These are phyloP conservation scores for Dorcus parallelipipedus DNA, from an alignment of 2,888 invertebrate species.

Conservation along the genomic window DNA sequence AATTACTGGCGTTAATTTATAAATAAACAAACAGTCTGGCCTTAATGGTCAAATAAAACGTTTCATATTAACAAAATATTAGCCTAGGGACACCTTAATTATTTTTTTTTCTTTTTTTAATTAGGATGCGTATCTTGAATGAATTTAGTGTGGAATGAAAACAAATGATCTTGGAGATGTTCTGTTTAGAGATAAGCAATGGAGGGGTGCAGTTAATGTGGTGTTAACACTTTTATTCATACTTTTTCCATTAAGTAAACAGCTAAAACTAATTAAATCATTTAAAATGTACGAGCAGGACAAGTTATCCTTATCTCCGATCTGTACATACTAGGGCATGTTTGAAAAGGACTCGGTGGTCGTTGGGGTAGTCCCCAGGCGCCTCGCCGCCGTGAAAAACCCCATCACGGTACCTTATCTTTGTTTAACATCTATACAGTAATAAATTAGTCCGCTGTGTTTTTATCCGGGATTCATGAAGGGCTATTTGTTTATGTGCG, in stretches of 20 bases:
- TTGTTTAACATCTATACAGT: conserved; percentile 23
- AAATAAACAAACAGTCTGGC: too few species aligned
- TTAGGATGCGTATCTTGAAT: too few species aligned
- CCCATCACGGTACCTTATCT: conserved; percentile 22
- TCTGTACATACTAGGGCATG: conserved; percentile 6
- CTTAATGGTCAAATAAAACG: too few species aligned
- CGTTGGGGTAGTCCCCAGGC: conserved; percentile 11
- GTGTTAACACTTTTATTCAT: conserved; percentile 1
- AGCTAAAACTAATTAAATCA: conserved; percentile 13
- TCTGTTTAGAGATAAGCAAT: too few species aligned
- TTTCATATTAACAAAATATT: too few species aligned
- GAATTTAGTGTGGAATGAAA: too few species aligned
- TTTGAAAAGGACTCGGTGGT: conserved; percentile 2
- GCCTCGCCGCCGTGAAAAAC: conserved; percentile 22
- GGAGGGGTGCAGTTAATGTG: not conserved
- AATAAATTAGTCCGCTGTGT: conserved; percentile 24
- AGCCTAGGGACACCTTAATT: too few species aligned
- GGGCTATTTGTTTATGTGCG: conserved; percentile 8
- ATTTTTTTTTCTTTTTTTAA: too few species aligned
- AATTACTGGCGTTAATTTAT: too few species aligned
- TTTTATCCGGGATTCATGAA: conserved; percentile 15
- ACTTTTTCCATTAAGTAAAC: conserved; percentile 10
- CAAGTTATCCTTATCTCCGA: conserved; percentile 6
- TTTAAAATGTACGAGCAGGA: conserved; percentile 6
- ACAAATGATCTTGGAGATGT: too few species aligned